A percentile compares a stretch with the other conserved stretches of the same genome.
These are phyloP conservation scores for Hemistola chrysoprasaria DNA, from an alignment of 2,888 invertebrate genomes.

Conservation along the genomic window DNA sequence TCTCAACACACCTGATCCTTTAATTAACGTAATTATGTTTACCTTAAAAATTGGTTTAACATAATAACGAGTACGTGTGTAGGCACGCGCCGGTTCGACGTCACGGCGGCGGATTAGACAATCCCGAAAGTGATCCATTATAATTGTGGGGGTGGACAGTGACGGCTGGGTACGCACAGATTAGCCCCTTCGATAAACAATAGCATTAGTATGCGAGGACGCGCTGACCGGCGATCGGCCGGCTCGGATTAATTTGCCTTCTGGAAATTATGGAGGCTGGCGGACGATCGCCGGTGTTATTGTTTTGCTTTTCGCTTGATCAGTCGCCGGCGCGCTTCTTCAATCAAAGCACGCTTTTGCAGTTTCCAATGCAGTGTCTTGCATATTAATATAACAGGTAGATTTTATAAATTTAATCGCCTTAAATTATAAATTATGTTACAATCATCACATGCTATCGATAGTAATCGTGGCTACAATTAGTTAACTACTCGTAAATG, in stretches of 20 bases:
- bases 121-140: slow-evolving; percentile 77
- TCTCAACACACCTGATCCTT: slow-evolving; percentile 20
- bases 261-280: slow-evolving; percentile 73
- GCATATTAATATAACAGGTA: slow-evolving; percentile 5
- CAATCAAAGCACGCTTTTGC: slow-evolving; percentile 27
- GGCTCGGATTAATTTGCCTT: slow-evolving; percentile 80
- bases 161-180: slow-evolving; percentile 80
- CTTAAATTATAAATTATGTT: too few relatives aligned
- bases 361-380: slow-evolving; percentile 22
- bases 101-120: slow-evolving; percentile 64
- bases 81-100: slow-evolving; percentile 45
- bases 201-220: slow-evolving; percentile 81
- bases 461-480: too few relatives aligned
- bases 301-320: slow-evolving; percentile 60
- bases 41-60: slow-evolving; percentile 32
- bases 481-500: too few relatives aligned
- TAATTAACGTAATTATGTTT: slow-evolving; percentile 28
- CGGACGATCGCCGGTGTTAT: slow-evolving; percentile 62
- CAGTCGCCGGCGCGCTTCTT: slow-evolving; percentile 43
- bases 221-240: slow-evolving; percentile 79
- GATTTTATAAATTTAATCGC: too few relatives aligned
- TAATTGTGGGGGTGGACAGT: slow-evolving; percentile 77
- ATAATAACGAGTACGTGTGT: slow-evolving; percentile 27
- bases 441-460: too few relatives aligned
- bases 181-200: slow-evolving; percentile 82